Conservation (phyloP, 2,797 vertebrate species). For the Miichthys miiuy region DNA sequence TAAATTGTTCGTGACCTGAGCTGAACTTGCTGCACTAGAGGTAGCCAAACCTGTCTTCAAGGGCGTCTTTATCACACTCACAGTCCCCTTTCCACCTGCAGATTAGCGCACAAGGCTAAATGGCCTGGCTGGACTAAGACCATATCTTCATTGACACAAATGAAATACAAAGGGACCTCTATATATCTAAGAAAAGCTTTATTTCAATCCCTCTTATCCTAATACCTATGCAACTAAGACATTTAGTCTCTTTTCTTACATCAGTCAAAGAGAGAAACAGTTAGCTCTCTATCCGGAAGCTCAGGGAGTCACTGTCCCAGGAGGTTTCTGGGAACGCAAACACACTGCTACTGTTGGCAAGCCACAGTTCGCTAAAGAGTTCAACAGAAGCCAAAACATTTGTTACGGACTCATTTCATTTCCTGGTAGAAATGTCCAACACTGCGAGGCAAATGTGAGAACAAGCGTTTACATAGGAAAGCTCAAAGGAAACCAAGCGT, state of each 20-base stretch:
- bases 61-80: conserved; percentile 76
- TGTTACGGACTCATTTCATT: conserved; percentile 81
- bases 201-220: conserved; percentile 77
- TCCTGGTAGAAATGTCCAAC: conserved; percentile 74
- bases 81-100: conserved; percentile 73
- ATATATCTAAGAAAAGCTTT: conserved; percentile 75
- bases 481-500: conserved; percentile 74
- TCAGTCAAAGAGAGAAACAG: conserved; percentile 61
- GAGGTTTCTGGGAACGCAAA: conserved; percentile 81
- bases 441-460: conserved; percentile 76
- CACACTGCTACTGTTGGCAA: conserved; percentile 78
- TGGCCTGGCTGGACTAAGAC: conserved; percentile 68
- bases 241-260: conserved; percentile 57
- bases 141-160: conserved; percentile 78
- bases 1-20: conserved; percentile 77
- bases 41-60: conserved; percentile 76
- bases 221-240: conserved; percentile 72
- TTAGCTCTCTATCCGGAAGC: conserved; percentile 67
- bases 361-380: conserved; percentile 68
- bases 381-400: conserved; percentile 86
- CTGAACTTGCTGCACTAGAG: conserved; percentile 68
- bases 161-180: conserved; percentile 80
- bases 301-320: conserved; percentile 68
- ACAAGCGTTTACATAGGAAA: conserved; percentile 70
- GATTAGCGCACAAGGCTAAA: conserved; percentile 78